Conservation (phyloP, 1,140 invertebrate species). For the Tetramorium simillimum region DNA sequence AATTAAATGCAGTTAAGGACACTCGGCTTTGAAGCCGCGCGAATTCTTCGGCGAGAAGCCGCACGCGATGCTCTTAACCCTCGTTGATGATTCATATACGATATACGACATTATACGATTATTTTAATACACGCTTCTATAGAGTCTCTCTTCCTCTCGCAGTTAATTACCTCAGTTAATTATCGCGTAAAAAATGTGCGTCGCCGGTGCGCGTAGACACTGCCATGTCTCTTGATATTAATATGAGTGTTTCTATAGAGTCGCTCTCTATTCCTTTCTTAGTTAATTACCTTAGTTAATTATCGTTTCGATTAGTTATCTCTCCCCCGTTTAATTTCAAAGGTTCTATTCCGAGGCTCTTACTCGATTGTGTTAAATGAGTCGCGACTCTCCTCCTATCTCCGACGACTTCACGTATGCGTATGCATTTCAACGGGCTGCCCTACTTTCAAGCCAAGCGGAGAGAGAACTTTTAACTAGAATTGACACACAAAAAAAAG, state of each 20-base stretch:
- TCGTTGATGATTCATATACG: not conserved
- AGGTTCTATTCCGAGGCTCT: not conserved
- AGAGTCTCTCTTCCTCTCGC: no score
- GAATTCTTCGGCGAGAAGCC: constrained; percentile 15
- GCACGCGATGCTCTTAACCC: not conserved
- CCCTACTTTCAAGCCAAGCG: constrained; percentile 32
- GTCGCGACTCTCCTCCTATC: not conserved
- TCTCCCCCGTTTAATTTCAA: not conserved
- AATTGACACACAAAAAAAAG: constrained; percentile 15
- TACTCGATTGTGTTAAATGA: constrained; percentile 21
- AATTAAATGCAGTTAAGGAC: constrained; percentile 64
- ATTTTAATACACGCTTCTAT: not conserved
- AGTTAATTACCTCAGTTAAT: not conserved
- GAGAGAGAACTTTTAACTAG: constrained; percentile 27
- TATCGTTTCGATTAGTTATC: not conserved
- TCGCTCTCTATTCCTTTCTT: no score
- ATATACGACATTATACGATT: not conserved
- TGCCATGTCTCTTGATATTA: no score
- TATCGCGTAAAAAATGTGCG: not conserved
- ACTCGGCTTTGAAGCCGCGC: constrained; percentile 22
- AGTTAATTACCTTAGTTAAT: not conserved
- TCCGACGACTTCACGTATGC: not conserved
- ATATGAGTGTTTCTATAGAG: not conserved
- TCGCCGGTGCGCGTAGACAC: not conserved
- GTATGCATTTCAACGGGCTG: constrained; percentile 4